These are phyloP conservation scores for Teleiodes luculella DNA, from an alignment of 2,888 invertebrate species.

Conservation along the genomic window DNA sequence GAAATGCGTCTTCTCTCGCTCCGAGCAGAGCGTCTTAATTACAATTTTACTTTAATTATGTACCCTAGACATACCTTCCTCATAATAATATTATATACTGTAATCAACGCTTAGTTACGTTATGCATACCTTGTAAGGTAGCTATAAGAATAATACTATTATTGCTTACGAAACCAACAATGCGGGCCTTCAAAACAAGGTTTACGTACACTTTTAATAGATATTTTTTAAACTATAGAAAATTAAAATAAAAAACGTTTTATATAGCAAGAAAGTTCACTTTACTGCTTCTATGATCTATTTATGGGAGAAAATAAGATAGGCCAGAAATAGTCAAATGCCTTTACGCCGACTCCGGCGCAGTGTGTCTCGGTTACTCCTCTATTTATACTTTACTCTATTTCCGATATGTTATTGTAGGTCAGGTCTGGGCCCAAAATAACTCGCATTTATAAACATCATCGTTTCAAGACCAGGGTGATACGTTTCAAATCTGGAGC, in stretches of 20 bases:
- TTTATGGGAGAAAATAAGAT: background rate
- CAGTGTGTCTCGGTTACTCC: constrained; percentile 42
- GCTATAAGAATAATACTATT: too few relatives aligned
- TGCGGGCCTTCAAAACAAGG: too few relatives aligned
- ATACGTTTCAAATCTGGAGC: too few relatives aligned
- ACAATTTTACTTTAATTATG: constrained; percentile 11
- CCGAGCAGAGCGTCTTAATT: background rate
- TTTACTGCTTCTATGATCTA: background rate
- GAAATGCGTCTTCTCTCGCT: background rate
- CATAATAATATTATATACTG: too few relatives aligned
- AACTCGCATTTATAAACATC: background rate
- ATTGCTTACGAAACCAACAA: too few relatives aligned
- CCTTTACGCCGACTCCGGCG: constrained; percentile 27
- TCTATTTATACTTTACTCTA: constrained; percentile 50
- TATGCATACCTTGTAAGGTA: too few relatives aligned
- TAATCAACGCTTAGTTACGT: too few relatives aligned
- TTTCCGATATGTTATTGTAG: constrained; percentile 42
- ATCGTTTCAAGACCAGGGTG: background rate
- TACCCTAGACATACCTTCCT: too few relatives aligned
- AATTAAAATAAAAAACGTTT: too few relatives aligned
- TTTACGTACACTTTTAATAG: too few relatives aligned
- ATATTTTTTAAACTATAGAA: too few relatives aligned
- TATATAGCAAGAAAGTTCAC: background rate
- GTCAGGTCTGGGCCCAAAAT: constrained; percentile 34
- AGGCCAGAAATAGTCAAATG: constrained; percentile 27